Base-by-base conservation (phyloP, 2,888 invertebrate genomes). In the Microplitis deprimator region DNA sequence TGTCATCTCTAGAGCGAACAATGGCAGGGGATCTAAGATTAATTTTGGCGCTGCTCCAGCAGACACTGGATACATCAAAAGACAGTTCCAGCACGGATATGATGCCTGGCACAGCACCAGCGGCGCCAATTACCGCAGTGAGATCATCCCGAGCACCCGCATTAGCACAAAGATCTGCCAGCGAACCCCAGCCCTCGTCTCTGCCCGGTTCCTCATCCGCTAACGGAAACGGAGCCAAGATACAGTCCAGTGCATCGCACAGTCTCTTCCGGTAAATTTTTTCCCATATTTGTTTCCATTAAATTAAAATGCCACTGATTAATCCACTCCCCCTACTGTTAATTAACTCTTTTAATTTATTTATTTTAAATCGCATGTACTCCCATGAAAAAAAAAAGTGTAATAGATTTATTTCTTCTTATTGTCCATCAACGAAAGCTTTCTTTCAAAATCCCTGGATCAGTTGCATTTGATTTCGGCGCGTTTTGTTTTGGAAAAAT, bases 21-120 rank as follows among this genome's bases (percentile, higher is more conserved):
- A 92, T 96, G 84, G 93, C 94, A 29, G 91, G 93, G 7, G 96
- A 96, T 87, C 93, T 96, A 82, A 93, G 94, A 82, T 91, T 93
- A 81, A 96, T 96, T 80, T 90, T 96, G 84, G 92, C 92, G 73
- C 89, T 94, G 81, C 90, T 95, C 77, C 93, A 94, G 85, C 91
- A 92, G 80, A 91, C 91, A n/a, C 83, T 87, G 16, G 88, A 89
- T 79, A 87, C 87, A 68, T 88, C 89, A 59, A 85, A 86, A 78
- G 89, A 88, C 65, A 88, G 87, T 76, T 87, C 88, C 20, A 89
- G 88, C 72, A 84, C 87, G 75, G 88, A 89, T 68, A 88, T 87
- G 86, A 87, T 87, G 93, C 94, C 79, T 89, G 93, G 77, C 93
- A 96, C 90, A 95, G 86, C 93, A 92, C 84, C 92, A 92, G 83